These are phyloP conservation scores for Oncorhynchus tshawytscha DNA, from an alignment of 2,113 vertebrate species.

Conservation along the genomic window DNA sequence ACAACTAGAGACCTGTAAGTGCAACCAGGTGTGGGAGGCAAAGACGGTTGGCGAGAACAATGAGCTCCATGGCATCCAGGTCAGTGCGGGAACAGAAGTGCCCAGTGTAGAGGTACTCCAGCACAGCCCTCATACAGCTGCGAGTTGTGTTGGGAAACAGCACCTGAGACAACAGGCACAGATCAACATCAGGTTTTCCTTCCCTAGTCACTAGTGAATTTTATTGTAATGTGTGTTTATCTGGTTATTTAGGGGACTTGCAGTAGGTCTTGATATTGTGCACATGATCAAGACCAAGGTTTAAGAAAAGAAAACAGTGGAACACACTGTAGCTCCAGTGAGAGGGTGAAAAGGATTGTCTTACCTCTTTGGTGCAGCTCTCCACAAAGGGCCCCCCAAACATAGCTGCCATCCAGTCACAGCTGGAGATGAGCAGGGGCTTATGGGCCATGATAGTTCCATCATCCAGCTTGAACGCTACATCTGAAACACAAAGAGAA, in stretches of 20 bases:
- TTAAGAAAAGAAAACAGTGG: no score
- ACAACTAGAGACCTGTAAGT: slow-evolving; percentile 82
- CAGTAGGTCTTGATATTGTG: not conserved
- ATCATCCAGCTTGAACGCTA: slow-evolving; percentile 94
- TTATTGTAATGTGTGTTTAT: not conserved
- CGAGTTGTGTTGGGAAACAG: slow-evolving; percentile 92
- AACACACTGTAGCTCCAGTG: no score
- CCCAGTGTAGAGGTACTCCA: slow-evolving; percentile 96
- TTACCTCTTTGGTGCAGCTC: slow-evolving; percentile 92
- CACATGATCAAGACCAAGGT: not conserved
- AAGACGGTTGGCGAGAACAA: slow-evolving; percentile 96
- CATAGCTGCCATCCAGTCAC: slow-evolving; percentile 99
- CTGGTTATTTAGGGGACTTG: no score
- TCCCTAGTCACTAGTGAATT: no score
- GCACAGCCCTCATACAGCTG: slow-evolving; percentile 94
- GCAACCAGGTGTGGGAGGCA: slow-evolving; percentile 96
- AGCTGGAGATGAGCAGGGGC: slow-evolving; percentile 96
- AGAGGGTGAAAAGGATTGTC: no score
- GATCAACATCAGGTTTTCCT: not conserved
- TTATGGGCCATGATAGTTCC: slow-evolving; percentile 96
- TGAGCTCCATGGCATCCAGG: slow-evolving; percentile 96
- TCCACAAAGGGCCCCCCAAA: slow-evolving; percentile 98
- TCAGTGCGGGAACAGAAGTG: slow-evolving; percentile 91
- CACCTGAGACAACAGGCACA: slow-evolving; percentile 73
- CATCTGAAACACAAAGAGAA: slow-evolving; percentile 76